Conservation (phyloP, 53 echinoderm and acorn worm species). For the Echinometra lucunter region DNA sequence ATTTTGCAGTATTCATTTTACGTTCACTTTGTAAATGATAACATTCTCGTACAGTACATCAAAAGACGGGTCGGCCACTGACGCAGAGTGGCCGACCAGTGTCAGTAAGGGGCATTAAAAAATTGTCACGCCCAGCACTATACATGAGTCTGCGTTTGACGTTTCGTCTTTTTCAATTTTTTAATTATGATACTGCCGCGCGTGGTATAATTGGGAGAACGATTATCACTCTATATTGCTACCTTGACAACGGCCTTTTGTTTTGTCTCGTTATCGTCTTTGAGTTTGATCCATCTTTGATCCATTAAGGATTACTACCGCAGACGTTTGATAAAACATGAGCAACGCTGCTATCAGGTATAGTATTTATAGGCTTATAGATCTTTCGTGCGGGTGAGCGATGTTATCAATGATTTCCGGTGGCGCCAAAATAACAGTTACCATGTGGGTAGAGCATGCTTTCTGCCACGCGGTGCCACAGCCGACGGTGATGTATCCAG, state of each 20-base stretch:
- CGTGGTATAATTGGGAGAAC: not conserved
- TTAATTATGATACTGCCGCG: too few relatives aligned
- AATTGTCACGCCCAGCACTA: too few relatives aligned
- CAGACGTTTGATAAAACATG: not conserved
- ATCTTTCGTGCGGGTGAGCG: not conserved
- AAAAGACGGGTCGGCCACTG: too few relatives aligned
- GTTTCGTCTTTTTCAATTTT: not conserved
- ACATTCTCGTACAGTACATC: too few relatives aligned
- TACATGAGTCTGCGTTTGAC: not conserved
- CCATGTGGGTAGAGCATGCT: not conserved
- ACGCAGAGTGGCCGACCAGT: too few relatives aligned
- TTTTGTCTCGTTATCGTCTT: not conserved
- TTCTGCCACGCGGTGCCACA: not conserved
- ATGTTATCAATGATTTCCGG: slow-evolving; percentile 23
- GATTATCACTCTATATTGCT: not conserved
- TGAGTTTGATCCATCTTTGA: not conserved
- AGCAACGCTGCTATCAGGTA: not conserved
- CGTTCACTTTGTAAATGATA: too few relatives aligned
- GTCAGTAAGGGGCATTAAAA: too few relatives aligned
- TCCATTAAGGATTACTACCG: not conserved
- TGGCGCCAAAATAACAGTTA: slow-evolving; percentile 18
- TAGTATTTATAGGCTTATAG: not conserved
- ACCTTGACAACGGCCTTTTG: not conserved
- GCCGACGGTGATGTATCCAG: too few relatives aligned
- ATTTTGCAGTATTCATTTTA: too few relatives aligned